These are phyloP conservation scores for Xanthorhoe designata DNA, from an alignment of 2,888 invertebrate species.

Conservation along the genomic window DNA sequence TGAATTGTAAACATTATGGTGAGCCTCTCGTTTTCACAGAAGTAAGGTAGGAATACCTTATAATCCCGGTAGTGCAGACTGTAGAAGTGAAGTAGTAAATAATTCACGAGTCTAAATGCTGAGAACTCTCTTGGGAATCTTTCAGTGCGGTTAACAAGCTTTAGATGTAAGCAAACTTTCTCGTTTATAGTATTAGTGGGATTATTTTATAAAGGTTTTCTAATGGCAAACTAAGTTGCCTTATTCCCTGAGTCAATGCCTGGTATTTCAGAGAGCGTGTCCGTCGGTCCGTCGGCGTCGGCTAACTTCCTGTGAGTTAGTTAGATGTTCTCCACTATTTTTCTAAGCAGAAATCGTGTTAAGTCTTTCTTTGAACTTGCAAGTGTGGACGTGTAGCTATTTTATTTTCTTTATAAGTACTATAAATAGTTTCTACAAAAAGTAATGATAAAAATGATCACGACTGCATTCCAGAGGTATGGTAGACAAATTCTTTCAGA, in stretches of 20 bases:
- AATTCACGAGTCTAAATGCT: constrained; percentile 19
- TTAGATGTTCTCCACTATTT: constrained; percentile 46
- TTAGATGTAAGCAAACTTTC: not conserved
- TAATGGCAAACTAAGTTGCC: not conserved
- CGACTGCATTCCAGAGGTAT: too few species aligned
- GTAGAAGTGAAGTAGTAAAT: constrained; percentile 14
- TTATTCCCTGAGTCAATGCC: constrained; percentile 13
- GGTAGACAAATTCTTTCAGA: too few species aligned
- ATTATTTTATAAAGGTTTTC: not conserved
- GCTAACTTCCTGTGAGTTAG: constrained; percentile 52
- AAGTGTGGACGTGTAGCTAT: constrained; percentile 26
- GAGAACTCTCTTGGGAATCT: constrained; percentile 5
- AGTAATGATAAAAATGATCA: too few species aligned
- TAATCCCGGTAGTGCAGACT: constrained; percentile 5
- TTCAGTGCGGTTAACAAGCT: constrained; percentile 9
- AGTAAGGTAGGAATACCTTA: not conserved
- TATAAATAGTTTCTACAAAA: too few species aligned
- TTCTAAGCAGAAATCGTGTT: constrained; percentile 41
- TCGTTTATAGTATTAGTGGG: not conserved
- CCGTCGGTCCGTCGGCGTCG: constrained; percentile 40
- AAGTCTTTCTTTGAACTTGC: constrained; percentile 30
- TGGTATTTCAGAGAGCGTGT: constrained; percentile 41
- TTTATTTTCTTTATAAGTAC: not conserved
- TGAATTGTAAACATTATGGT: not conserved
- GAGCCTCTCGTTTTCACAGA: not conserved